Evolutionary conservation across 2,888 invertebrate species (phyloP).

Genomic region (Melikaiella ostensackeni): DNA sequence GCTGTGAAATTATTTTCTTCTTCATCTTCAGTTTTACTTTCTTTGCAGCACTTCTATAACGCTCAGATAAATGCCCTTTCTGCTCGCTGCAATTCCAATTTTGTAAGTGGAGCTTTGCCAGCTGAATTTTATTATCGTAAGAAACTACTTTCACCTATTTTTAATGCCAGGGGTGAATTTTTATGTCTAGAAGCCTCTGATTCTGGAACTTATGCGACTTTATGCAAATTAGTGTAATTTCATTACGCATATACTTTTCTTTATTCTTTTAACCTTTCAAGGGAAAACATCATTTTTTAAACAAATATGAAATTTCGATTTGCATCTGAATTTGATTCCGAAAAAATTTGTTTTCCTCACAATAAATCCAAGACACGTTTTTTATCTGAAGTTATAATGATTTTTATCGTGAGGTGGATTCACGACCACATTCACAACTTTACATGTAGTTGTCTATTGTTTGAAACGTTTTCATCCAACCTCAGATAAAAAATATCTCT

Average conservation of each 20-base stretch:
- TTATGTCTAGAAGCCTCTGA: conserved; percentile 1
- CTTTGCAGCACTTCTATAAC: conserved; percentile 13
- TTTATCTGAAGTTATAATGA: too few species aligned
- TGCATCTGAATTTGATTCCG: not conserved
- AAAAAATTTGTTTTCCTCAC: not conserved
- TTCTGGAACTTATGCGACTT: not conserved
- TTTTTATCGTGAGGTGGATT: too few species aligned
- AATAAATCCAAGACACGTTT: too few species aligned
- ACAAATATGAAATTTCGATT: not conserved
- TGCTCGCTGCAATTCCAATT: conserved; percentile 39
- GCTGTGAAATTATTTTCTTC: not conserved
- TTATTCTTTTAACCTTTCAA: not conserved
- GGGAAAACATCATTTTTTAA: not conserved
- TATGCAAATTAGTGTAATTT: not conserved
- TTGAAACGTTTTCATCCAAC: too few species aligned
- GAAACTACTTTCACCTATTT: conserved; percentile 26
- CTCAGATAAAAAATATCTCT: too few species aligned
- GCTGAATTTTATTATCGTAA: conserved; percentile 20
- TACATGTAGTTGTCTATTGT: too few species aligned
- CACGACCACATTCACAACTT: too few species aligned
- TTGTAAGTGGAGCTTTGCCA: conserved; percentile 38
- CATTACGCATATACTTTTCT: not conserved
- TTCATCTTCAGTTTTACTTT: conserved; percentile 3
- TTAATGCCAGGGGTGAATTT: conserved; percentile 9
- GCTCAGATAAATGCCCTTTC: conserved; percentile 32